Evolutionary conservation across 2,797 vertebrate species (phyloP).

Genomic region (Okamejei kenojei): DNA sequence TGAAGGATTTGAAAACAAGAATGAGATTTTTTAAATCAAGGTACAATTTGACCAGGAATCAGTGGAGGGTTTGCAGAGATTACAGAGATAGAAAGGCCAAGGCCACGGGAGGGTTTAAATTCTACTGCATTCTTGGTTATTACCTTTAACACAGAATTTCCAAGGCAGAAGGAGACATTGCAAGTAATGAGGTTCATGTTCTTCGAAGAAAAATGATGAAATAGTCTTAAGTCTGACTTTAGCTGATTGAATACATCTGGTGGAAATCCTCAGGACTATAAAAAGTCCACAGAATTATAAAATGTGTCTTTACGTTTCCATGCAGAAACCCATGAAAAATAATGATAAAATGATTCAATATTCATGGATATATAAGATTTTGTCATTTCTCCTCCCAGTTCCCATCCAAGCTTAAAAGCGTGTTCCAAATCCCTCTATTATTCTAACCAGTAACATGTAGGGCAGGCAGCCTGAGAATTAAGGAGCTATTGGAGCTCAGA

Average conservation of each 20-base stretch:
- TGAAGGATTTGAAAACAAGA: too few species aligned
- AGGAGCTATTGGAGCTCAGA: background rate
- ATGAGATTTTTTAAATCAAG: too few species aligned
- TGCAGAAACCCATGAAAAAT: background rate
- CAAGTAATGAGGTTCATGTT: background rate
- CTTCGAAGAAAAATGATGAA: background rate
- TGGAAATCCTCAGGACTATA: background rate
- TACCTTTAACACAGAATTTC: background rate
- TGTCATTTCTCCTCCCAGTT: too few species aligned
- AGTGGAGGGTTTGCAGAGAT: too few species aligned
- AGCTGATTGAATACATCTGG: background rate
- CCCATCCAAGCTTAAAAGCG: background rate
- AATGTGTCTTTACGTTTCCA: background rate
- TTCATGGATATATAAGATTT: background rate
- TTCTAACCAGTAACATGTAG: background rate
- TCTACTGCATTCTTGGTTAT: background rate
- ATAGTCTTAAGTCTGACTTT: background rate
- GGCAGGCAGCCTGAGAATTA: background rate
- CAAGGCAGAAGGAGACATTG: background rate
- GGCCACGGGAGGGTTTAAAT: too few species aligned
- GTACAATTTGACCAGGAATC: too few species aligned
- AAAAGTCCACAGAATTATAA: background rate
- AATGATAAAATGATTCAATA: background rate
- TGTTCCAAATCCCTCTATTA: background rate
- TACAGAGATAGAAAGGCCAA: too few species aligned